Conservation (phyloP, 2,113 vertebrate species). For the Phodopus roborovskii region DNA sequence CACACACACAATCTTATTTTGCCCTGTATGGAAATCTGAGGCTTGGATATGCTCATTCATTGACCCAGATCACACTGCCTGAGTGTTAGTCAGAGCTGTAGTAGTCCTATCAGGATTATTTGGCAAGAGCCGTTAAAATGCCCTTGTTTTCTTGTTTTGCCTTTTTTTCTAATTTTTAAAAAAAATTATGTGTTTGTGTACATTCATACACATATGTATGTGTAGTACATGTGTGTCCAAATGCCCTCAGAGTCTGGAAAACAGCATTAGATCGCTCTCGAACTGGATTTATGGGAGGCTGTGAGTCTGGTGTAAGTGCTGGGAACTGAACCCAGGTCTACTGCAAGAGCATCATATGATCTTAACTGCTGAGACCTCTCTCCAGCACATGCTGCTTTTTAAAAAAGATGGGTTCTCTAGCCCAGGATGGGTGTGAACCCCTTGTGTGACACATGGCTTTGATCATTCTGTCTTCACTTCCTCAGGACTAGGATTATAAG, state of each 20-base stretch:
- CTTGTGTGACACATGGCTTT: background rate
- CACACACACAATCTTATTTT: background rate
- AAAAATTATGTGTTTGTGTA: background rate
- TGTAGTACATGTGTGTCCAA: background rate
- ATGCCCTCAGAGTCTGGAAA: background rate
- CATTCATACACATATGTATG: background rate
- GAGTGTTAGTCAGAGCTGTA: background rate
- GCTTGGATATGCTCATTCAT: background rate
- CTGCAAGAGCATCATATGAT: background rate
- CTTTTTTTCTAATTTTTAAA: background rate
- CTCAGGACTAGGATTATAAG: background rate
- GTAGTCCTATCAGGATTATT: background rate
- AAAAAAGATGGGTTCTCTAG: background rate
- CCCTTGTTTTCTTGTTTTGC: background rate
- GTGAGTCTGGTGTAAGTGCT: background rate
- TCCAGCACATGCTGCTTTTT: background rate
- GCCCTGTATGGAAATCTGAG: background rate
- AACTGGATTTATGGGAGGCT: background rate
- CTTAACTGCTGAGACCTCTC: background rate
- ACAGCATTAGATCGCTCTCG: background rate
- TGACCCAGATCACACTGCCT: background rate
- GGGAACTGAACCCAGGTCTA: background rate
- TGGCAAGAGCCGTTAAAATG: background rate
- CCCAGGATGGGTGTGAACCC: background rate
- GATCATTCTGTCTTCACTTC: too few relatives aligned